Evolutionary conservation across 2,113 vertebrate species (phyloP).

Genomic region (Alosa alosa): DNA sequence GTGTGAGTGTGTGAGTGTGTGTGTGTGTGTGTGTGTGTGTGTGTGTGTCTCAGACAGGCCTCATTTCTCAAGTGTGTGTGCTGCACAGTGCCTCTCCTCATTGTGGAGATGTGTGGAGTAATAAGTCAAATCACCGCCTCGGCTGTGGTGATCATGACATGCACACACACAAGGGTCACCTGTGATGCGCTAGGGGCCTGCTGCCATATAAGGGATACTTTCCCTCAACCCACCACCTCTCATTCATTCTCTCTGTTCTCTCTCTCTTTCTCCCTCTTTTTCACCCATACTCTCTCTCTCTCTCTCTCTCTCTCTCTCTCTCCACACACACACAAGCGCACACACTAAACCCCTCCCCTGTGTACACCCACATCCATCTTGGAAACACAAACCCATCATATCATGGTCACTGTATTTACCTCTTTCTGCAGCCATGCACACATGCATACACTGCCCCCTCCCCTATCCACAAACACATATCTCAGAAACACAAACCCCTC

Average conservation of each 20-base stretch:
- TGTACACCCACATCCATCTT: not conserved
- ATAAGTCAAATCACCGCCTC: conserved; percentile 29
- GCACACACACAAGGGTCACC: conserved; percentile 12
- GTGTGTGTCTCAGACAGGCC: not conserved
- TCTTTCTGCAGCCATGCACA: not conserved
- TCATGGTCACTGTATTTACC: not conserved
- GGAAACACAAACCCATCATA: no score
- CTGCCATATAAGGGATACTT: conserved; percentile 6
- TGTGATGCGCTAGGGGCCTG: not conserved
- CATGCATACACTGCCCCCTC: not conserved
- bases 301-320: not conserved
- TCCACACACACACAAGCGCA: not conserved
- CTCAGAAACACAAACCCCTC: not conserved
- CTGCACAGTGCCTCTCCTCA: not conserved
- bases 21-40: not conserved
- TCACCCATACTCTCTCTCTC: not conserved
- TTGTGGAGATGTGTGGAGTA: not conserved
- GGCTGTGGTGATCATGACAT: no score
- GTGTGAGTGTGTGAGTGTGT: not conserved
- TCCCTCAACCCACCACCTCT: not conserved
- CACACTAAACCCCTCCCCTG: not conserved
- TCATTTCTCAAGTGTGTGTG: conserved; percentile 3
- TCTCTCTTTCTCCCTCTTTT: not conserved
- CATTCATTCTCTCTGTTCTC: not conserved
- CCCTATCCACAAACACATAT: no score